Conservation (phyloP, 1,140 invertebrate genomes). For the Mya arenaria region DNA sequence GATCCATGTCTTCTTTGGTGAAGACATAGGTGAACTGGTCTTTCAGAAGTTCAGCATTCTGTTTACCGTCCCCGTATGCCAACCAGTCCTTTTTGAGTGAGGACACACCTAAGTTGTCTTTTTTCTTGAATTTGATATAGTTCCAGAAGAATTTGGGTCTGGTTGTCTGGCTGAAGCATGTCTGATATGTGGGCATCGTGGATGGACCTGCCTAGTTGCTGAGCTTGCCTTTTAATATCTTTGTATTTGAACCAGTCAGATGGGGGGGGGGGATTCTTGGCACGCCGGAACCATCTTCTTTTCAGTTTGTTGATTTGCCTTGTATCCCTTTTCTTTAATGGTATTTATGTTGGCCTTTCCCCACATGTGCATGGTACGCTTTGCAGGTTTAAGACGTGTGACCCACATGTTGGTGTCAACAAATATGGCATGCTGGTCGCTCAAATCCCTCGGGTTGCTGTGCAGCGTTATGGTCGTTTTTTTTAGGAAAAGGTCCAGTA, state of each 20-base stretch:
- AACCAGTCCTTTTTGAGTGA: neutral
- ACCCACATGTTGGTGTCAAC: no score
- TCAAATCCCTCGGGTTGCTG: no score
- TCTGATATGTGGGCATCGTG: neutral
- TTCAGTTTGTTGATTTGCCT: neutral
- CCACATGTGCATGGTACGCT: no score
- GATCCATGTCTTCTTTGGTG: neutral
- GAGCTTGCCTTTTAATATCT: slow-evolving; percentile 12
- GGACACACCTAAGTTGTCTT: no score
- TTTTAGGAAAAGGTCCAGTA: no score
- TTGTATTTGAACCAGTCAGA: slow-evolving; percentile 1
- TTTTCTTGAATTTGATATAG: neutral
- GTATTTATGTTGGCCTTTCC: no score
- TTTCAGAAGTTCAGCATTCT: neutral
- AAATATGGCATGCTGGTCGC: no score
- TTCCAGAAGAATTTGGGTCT: neutral
- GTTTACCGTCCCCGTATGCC: neutral
- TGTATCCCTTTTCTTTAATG: neutral
- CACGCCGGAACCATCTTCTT: neutral
- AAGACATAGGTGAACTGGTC: slow-evolving; percentile 7
- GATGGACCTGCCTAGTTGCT: neutral
- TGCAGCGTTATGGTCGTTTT: no score
- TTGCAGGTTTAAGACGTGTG: no score
- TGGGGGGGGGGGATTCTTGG: neutral
- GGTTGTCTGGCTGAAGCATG: neutral